phyloP scores from a whole-genome alignment of 2,888 invertebrate genomes.

The Pediacus dermestoides region DNA sequence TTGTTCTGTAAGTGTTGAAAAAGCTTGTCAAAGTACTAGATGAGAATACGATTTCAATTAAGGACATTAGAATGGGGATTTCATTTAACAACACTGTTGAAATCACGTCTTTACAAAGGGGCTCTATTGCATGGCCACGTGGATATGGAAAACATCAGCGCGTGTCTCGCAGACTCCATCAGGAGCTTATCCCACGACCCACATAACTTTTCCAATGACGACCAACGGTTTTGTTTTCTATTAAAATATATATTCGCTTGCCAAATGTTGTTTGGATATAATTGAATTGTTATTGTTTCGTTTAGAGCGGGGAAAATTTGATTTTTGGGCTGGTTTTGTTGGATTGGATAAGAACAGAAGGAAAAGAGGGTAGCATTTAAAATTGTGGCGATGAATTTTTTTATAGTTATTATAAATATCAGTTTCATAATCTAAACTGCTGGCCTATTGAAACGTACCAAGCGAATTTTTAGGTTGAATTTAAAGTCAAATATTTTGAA shows the following conservation, averaged over 20 bases:
- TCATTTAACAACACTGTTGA: conserved; percentile 43
- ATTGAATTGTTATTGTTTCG: no score
- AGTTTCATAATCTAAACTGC: no score
- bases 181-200: conserved; percentile 40
- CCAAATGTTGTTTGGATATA: conserved; percentile 17
- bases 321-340: no score
- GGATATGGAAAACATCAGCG: conserved; percentile 45
- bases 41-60: conserved; percentile 47
- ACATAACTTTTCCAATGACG: conserved; percentile 10
- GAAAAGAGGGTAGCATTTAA: no score
- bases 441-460: no score
- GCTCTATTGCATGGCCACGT: conserved; percentile 45
- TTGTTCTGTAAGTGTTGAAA: no score
- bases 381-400: no score
- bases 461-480: no score
- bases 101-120: conserved; percentile 46
- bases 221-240: conserved; percentile 11
- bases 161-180: conserved; percentile 39
- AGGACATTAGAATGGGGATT: conserved; percentile 44
- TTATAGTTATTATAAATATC: no score
- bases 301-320: no score
- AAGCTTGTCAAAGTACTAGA: conserved; percentile 20
- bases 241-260: conserved; percentile 8
- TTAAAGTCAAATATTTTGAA: no score
- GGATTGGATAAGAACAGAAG: no score